Evolutionary conservation across 1,140 invertebrate species (phyloP).

Genomic region (Microplitis mediator): DNA sequence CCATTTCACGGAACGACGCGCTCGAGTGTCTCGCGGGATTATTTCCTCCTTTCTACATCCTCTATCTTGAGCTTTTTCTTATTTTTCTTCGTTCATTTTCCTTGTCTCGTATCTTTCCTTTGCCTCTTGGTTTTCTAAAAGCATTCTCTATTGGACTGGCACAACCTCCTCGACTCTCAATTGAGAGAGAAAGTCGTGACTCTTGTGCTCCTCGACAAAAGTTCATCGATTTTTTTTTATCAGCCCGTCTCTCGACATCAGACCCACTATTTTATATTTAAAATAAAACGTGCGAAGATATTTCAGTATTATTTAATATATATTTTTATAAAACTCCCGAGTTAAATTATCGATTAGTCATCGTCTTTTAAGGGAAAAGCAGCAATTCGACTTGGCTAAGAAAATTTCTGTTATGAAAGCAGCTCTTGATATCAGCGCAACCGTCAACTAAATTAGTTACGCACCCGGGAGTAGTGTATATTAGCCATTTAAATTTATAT

Average conservation of each 20-base stretch:
- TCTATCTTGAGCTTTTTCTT: not conserved
- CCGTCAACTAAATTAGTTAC: conserved; percentile 45
- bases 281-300: no score
- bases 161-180: conserved; percentile 16
- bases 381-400: conserved; percentile 28
- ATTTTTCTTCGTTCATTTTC: conserved; percentile 6
- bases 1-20: conserved; percentile 49
- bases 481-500: not conserved
- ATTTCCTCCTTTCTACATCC: conserved; percentile 37
- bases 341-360: conserved; percentile 31
- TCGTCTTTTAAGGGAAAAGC: conserved; percentile 23
- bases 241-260: not conserved
- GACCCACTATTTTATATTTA: not conserved
- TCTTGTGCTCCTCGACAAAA: not conserved
- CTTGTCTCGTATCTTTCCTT: not conserved
- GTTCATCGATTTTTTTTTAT: conserved; percentile 14
- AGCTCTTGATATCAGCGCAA: conserved; percentile 45
- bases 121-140: not conserved
- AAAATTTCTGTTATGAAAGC: conserved; percentile 47
- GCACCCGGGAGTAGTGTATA: conserved; percentile 27
- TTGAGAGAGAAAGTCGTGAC: conserved; percentile 24
- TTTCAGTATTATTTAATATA: not conserved
- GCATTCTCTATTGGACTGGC: not conserved
- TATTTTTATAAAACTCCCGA: conserved; percentile 2
- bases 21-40: conserved; percentile 49